Evolutionary conservation across 2,113 vertebrate species (phyloP), one percentile per base, ranked within the genome.

Genomic region (Platichthys stellatus): DNA sequence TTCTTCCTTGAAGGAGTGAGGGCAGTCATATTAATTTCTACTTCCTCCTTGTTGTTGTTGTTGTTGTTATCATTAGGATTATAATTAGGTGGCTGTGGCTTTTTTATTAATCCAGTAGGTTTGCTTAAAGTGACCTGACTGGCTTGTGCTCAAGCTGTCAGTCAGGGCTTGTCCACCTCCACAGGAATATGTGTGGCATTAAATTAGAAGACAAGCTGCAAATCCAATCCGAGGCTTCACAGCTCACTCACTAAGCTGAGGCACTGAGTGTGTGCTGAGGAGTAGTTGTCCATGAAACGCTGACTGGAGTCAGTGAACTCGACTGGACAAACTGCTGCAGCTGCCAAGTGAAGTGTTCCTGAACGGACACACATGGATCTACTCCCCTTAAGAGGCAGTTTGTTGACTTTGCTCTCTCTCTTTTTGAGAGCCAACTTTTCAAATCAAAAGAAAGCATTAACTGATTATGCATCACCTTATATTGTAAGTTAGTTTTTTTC

Each of bases 201-300:
- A 51, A 77, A 65, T 72, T 59, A 45, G 57, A 64, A 35, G 28
- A 13, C 66, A 76, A 73, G 14, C 74, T 56, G 23, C 63, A 73
- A 66, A 76, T 47, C 74, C 18, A 71, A 54, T 74, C 31, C 75
- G 45, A 45, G 61, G 74, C 69, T 68, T 72, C 58, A 62, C 38
- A 14, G 17, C 49, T 72, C 58, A n/a, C 61, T 24, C 61, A 17
- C 23, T 81, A 68, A 74, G 49, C 68, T 28, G 43, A 31, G 1
- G 28, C 51, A 23, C 11, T 11, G 24, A 58, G 70, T 2, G 4
- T 68, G 54, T 60, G 23, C 49, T 28, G 43, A 35, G n/a, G 53
- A 24, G 68, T 54, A 73, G 51, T 64, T 61, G 10, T 6, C 4
- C 24, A 26, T 61, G 47, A 74, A 61, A 58, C 31, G 26, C 43